A percentile compares a stretch with the other conserved stretches of the same genome.
phyloP scores from a whole-genome alignment of 1,140 invertebrate species.

The Oscheius sp. region DNA sequence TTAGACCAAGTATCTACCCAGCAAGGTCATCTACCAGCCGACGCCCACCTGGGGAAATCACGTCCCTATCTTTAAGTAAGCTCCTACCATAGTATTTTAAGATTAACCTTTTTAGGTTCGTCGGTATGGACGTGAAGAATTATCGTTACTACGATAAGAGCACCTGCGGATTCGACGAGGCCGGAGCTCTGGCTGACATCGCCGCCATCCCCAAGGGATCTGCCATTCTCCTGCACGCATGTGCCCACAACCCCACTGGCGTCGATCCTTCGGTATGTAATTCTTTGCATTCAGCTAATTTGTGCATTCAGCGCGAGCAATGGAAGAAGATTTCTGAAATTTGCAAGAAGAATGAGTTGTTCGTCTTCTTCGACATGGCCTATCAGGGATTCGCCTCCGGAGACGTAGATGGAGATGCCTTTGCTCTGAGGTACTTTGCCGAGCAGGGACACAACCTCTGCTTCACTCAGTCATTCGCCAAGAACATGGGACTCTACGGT shows the following conservation, averaged over 20 bases:
- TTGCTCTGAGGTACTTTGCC: constrained; percentile 84
- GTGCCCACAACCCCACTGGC: constrained; percentile 98
- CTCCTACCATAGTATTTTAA: neutral
- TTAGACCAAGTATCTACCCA: constrained; percentile 63
- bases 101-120: constrained; percentile 65
- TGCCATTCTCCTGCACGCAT: constrained; percentile 90
- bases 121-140: constrained; percentile 79
- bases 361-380: constrained; percentile 99
- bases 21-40: constrained; percentile 84
- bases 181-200: constrained; percentile 81
- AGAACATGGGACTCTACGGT: constrained; percentile 95
- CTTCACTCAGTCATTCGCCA: constrained; percentile 91
- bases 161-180: constrained; percentile 90
- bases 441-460: constrained; percentile 85
- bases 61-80: constrained; percentile 80
- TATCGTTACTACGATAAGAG: constrained; percentile 94
- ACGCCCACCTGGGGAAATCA: constrained; percentile 98
- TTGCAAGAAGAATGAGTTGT: constrained; percentile 75
- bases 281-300: neutral
- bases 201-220: constrained; percentile 91
- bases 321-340: constrained; percentile 79
- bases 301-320: constrained; percentile 71
- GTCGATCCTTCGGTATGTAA: constrained; percentile 69
- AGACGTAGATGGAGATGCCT: constrained; percentile 81
- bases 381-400: constrained; percentile 86